A percentile compares a stretch with the other conserved stretches of the same genome.
Conservation (phyloP, 2,797 vertebrate genomes). For the Danionella dracula region DNA sequence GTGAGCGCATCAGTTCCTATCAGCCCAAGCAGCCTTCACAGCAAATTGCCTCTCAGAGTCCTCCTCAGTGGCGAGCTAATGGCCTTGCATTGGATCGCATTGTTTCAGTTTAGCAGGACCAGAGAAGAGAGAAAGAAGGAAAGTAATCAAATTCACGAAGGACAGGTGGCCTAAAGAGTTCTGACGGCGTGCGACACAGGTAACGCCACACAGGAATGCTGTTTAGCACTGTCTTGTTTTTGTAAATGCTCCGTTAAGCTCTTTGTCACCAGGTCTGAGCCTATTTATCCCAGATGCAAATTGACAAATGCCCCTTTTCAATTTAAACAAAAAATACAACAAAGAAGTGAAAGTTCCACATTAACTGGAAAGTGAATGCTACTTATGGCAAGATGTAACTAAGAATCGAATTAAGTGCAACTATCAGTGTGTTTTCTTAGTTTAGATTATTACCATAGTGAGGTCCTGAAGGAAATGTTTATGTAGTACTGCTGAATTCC, state of each 20-base stretch:
- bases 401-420: too few species aligned
- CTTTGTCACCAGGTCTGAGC: neutral
- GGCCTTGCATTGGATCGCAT: slow-evolving; percentile 42
- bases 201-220: slow-evolving; percentile 27
- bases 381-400: too few species aligned
- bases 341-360: too few species aligned
- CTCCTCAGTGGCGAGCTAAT: slow-evolving; percentile 41
- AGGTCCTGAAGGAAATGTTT: too few species aligned
- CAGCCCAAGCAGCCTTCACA: slow-evolving; percentile 56
- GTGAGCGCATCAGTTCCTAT: slow-evolving; percentile 48
- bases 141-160: slow-evolving; percentile 43
- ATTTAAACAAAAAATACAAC: too few species aligned
- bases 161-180: slow-evolving; percentile 39
- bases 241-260: neutral
- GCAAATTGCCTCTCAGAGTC: slow-evolving; percentile 54
- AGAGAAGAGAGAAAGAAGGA: slow-evolving; percentile 36
- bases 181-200: slow-evolving; percentile 21
- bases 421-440: too few species aligned
- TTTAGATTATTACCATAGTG: too few species aligned
- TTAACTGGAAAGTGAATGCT: too few species aligned
- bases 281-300: neutral
- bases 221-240: slow-evolving; percentile 5
- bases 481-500: too few species aligned
- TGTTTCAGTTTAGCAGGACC: slow-evolving; percentile 43
- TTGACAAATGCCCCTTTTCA: too few species aligned